Evolutionary conservation across 2,888 invertebrate genomes (phyloP).

Genomic region (Gortyna flavago): DNA sequence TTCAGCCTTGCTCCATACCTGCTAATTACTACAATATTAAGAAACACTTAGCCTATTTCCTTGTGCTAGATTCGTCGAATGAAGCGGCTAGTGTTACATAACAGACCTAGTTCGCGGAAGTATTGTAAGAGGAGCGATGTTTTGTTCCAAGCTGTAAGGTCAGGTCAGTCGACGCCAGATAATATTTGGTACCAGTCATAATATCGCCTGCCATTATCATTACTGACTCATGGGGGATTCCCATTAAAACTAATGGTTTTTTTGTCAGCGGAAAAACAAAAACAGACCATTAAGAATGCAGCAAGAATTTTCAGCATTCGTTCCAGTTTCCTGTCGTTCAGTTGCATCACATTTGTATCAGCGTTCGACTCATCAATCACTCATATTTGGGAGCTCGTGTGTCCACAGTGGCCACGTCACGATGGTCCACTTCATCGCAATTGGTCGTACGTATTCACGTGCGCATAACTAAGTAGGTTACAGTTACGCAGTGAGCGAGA

Average conservation of each 20-base stretch:
- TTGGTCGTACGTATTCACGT: constrained; percentile 80
- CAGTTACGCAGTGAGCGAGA: constrained; percentile 84
- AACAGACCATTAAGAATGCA: constrained; percentile 21
- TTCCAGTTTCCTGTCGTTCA: constrained; percentile 36
- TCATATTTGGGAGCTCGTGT: constrained; percentile 71
- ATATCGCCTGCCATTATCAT: constrained; percentile 40
- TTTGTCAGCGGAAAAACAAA: constrained; percentile 29
- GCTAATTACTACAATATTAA: constrained; percentile 87
- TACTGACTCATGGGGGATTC: constrained; percentile 61
- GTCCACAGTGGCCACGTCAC: constrained; percentile 67
- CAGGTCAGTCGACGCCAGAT: constrained; percentile 50
- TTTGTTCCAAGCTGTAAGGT: constrained; percentile 48
- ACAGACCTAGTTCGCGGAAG: constrained; percentile 76
- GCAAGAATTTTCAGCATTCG: constrained; percentile 17
- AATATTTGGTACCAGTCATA: constrained; percentile 42
- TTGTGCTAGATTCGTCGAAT: constrained; percentile 81
- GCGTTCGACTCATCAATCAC: constrained; percentile 68
- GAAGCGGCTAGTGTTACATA: constrained; percentile 74
- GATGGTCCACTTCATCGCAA: constrained; percentile 76
- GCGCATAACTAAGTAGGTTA: constrained; percentile 85
- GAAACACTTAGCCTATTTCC: constrained; percentile 88
- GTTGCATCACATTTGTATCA: constrained; percentile 69
- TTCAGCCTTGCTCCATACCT: constrained; percentile 80
- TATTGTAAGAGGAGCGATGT: constrained; percentile 50
- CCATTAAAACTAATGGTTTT: constrained; percentile 29